Conservation (phyloP, 92 coral and sea anemone genomes). For the Epizoanthus scotinus region DNA sequence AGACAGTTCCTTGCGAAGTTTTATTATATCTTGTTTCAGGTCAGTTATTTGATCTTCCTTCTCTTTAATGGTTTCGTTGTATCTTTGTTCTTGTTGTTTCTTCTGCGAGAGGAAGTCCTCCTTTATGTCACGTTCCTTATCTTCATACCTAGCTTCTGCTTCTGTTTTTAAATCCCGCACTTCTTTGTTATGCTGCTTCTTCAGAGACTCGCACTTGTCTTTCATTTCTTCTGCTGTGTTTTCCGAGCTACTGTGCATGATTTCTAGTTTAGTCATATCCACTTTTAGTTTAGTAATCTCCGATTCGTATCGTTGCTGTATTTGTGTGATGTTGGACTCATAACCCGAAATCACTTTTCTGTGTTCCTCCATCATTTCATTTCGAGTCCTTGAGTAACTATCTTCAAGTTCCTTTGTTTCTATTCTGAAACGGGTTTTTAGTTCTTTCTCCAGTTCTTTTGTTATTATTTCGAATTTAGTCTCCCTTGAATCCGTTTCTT, state of each 20-base stretch:
- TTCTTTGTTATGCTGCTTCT: not conserved
- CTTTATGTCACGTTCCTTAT: not conserved
- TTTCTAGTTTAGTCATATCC: not conserved
- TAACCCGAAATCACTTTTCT: conserved; percentile 7
- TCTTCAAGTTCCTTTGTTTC: conserved; percentile 20
- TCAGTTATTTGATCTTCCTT: not conserved
- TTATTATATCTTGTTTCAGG: not conserved
- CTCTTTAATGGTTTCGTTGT: not conserved
- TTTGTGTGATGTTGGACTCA: not conserved
- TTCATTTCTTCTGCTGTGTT: not conserved
- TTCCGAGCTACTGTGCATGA: not conserved
- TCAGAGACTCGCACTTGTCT: not conserved
- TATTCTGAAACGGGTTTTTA: not conserved
- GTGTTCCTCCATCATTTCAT: not conserved
- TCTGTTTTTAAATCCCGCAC: not conserved
- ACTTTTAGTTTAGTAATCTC: not conserved
- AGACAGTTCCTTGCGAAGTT: not conserved
- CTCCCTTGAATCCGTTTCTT: not conserved
- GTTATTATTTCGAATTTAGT: not conserved
- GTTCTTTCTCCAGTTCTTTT: not conserved
- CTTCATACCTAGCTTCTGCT: not conserved
- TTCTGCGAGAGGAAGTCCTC: not conserved
- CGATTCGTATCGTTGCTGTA: not conserved
- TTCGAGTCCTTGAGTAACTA: not conserved
- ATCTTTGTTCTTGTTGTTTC: not conserved